A percentile compares a stretch with the other conserved stretches of the same genome.
These are phyloP conservation scores for Conops quadrifasciatus DNA, from an alignment of 2,888 invertebrate species.

Conservation along the genomic window DNA sequence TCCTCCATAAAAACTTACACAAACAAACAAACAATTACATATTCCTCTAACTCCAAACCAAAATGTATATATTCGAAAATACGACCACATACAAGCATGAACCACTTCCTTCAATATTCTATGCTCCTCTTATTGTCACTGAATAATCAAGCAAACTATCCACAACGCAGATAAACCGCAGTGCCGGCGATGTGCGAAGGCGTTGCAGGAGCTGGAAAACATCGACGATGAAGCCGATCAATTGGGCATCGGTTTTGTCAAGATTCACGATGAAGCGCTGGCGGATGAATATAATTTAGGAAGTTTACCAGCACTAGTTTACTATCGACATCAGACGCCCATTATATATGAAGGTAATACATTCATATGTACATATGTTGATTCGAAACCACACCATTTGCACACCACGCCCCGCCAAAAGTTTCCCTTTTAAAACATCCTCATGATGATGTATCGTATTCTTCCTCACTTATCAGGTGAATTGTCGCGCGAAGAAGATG, in stretches of 20 bases:
- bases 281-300: conserved; percentile 94
- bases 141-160: too few relatives aligned
- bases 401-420: conserved; percentile 24
- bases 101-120: too few relatives aligned
- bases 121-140: too few relatives aligned
- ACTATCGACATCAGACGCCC: conserved; percentile 93
- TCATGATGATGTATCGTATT: neutral
- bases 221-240: conserved; percentile 95
- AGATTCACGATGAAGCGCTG: conserved; percentile 89
- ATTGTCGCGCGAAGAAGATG: conserved; percentile 88
- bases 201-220: conserved; percentile 89
- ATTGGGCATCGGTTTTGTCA: conserved; percentile 92
- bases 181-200: conserved; percentile 91
- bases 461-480: conserved; percentile 71
- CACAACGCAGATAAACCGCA: conserved; percentile 81
- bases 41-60: neutral
- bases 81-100: neutral
- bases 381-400: neutral
- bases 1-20: neutral
- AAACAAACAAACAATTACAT: neutral
- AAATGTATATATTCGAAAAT: neutral
- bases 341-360: conserved; percentile 87
- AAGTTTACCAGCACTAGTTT: conserved; percentile 86
- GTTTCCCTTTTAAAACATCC: conserved; percentile 17
- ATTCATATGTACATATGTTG: neutral